Evolutionary conservation across 2,797 vertebrate genomes (phyloP).

Genomic region (Arnoldichthys spilopterus): DNA sequence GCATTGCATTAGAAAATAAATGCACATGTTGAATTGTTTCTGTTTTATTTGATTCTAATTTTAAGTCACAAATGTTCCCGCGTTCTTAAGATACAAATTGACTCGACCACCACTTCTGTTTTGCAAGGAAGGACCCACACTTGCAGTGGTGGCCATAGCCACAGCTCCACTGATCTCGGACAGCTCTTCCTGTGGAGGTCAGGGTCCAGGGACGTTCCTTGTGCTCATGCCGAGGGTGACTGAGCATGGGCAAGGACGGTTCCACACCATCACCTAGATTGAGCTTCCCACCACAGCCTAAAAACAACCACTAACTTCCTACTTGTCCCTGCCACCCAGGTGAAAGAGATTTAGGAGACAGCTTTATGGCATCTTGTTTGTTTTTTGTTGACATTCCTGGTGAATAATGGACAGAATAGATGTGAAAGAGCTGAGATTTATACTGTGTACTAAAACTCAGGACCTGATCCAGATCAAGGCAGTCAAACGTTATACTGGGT

Average conservation of each 20-base stretch:
- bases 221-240: background rate
- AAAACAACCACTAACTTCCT: background rate
- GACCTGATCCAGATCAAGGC: background rate
- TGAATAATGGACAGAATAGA: background rate
- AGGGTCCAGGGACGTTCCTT: background rate
- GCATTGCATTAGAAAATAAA: background rate
- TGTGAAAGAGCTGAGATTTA: background rate
- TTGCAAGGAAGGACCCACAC: background rate
- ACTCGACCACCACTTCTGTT: no score
- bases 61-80: no score
- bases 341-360: background rate
- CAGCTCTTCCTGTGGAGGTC: slow-evolving; percentile 1
- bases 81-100: no score
- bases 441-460: no score
- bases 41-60: no score
- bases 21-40: no score
- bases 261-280: background rate
- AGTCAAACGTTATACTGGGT: background rate
- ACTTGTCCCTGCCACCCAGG: background rate
- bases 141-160: background rate
- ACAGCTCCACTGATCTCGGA: background rate
- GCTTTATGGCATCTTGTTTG: background rate
- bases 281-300: background rate
- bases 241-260: background rate
- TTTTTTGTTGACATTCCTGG: background rate